Evolutionary conservation across 2,797 vertebrate genomes (phyloP).

Genomic region (Schizopygopsis pylzovi): DNA sequence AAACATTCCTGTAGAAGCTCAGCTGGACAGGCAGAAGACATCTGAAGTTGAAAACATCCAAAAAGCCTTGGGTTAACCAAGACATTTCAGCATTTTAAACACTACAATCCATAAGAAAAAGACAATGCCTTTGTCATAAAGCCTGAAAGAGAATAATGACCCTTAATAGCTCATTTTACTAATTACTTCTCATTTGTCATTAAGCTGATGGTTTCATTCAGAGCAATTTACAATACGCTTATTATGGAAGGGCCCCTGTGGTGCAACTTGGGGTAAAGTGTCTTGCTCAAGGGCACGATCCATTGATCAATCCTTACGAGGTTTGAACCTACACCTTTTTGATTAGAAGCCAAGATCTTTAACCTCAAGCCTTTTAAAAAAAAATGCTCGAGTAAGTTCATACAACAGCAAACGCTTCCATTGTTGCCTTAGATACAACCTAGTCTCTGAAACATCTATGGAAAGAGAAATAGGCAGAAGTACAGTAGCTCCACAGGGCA

Average conservation of each 20-base stretch:
- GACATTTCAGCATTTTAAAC: constrained; percentile 64
- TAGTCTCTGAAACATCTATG: constrained; percentile 21
- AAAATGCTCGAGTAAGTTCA: constrained; percentile 65
- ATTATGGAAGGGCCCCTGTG: constrained; percentile 10
- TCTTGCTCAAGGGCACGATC: constrained; percentile 14
- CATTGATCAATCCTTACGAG: constrained; percentile 13
- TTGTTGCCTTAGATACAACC: constrained; percentile 38
- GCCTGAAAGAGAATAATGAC: constrained; percentile 66
- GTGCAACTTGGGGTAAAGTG: constrained; percentile 9
- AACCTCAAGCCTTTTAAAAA: neutral
- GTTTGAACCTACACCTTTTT: constrained; percentile 5
- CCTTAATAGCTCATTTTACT: constrained; percentile 60
- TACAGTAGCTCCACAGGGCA: constrained; percentile 19
- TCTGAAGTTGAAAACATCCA: constrained; percentile 72
- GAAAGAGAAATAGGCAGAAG: neutral
- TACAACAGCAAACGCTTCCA: constrained; percentile 56
- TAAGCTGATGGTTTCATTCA: constrained; percentile 37
- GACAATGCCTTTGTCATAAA: constrained; percentile 60
- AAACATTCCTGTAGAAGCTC: neutral
- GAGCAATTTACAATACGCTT: constrained; percentile 35
- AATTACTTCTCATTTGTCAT: constrained; percentile 41
- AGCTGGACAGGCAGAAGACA: constrained; percentile 55
- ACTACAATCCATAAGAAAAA: constrained; percentile 58
- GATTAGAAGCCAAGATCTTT: constrained; percentile 8
- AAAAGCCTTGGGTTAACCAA: constrained; percentile 65